Base-by-base conservation (phyloP, 2,888 invertebrate genomes). In the Hylaea fasciaria region DNA sequence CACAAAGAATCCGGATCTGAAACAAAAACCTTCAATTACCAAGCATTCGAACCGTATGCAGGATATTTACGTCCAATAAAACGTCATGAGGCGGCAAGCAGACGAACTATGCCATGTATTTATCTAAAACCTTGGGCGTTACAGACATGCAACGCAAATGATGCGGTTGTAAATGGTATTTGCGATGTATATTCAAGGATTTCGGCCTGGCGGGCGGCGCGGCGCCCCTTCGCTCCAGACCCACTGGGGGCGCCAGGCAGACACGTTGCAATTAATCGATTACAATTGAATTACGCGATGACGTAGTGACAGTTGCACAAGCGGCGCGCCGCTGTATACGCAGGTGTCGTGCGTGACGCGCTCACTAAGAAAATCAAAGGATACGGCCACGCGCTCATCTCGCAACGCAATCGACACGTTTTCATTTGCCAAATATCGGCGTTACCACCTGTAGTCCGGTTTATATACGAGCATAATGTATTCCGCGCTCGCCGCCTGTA, bases 251-350 rank as follows among this genome's bases (percentile, higher is more conserved):
- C 77, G 74, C 72, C 80, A 72, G 72, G 75, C 73, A 84, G 82
- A 86, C 83, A 78, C 81, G 85, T 82, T 81, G 77, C 82, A 84
- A 86, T 86, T 87, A 86, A 85, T 89, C 83, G 85, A 89, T 88
- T 87, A 85, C 79, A 87, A 86, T 83, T 84, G 77, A 82, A 84
- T 81, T 82, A 85, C 78, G 74, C 71, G 78, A 79, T 87, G 89
- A 88, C 89, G 88, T 83, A 82, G 81, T 70, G 82, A 78, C 90
- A 89, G 87, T 87, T 89, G 89, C 85, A 86, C 86, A 84, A 84
- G 85, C 87, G 82, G 67, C 78, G 66, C 64, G 72, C 67, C 66
- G 71, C 72, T 82, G 83, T 89, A 73, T 89, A 80, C 83, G 81
- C 90, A 90, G 86, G 84, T 89, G 89, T 68, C 70, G 55, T 51